These are phyloP conservation scores for Chrysodeixis includens DNA, from an alignment of 2,888 invertebrate genomes.

Conservation along the genomic window DNA sequence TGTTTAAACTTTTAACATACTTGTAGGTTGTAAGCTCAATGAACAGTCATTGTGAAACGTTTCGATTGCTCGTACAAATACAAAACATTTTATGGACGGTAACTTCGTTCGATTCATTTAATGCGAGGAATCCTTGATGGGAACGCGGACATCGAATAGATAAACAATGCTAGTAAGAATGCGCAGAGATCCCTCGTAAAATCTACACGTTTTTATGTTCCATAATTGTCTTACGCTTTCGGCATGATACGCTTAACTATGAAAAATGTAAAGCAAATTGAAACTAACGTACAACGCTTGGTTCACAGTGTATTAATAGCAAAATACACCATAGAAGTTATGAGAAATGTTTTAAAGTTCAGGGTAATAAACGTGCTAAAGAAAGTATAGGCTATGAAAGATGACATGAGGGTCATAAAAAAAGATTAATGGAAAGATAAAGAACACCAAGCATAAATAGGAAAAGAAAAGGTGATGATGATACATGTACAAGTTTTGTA, in stretches of 20 bases:
- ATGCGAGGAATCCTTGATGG: constrained; percentile 50
- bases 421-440: constrained; percentile 3
- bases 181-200: constrained; percentile 43
- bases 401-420: constrained; percentile 3
- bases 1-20: constrained; percentile 52
- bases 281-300: neutral
- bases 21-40: constrained; percentile 28
- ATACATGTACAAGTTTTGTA: neutral
- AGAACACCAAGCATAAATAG: neutral
- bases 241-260: constrained; percentile 38
- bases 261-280: constrained; percentile 5
- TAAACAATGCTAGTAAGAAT: constrained; percentile 51
- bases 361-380: neutral
- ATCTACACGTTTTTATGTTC: constrained; percentile 55
- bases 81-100: constrained; percentile 39
- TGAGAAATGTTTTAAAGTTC: neutral
- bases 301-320: neutral
- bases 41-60: constrained; percentile 33
- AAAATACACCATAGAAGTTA: neutral
- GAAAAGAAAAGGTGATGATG: neutral
- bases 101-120: constrained; percentile 49
- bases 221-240: constrained; percentile 44
- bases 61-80: constrained; percentile 23
- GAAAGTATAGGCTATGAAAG: neutral
- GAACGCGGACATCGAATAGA: constrained; percentile 51